A percentile compares a stretch with the other conserved stretches of the same genome.
Evolutionary conservation across 2,113 vertebrate genomes (phyloP).

Genomic region (Istiophorus platypterus): DNA sequence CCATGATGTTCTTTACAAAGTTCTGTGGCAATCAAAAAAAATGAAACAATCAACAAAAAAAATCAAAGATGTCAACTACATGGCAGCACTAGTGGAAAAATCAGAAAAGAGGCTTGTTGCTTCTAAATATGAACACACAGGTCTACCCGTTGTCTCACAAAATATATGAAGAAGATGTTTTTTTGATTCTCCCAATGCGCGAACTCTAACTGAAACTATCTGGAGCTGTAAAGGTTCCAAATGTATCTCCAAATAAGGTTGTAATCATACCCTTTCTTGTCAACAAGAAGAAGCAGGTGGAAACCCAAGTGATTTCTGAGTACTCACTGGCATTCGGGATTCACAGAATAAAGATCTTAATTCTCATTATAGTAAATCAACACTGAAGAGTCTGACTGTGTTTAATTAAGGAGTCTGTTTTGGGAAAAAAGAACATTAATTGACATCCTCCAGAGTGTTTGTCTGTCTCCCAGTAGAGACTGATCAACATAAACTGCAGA

Average conservation of each 20-base stretch:
- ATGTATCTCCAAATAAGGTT: slow-evolving; percentile 35
- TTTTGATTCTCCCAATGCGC: slow-evolving; percentile 29
- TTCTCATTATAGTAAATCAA: slow-evolving; percentile 65
- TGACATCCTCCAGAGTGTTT: slow-evolving; percentile 79
- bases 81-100: background rate
- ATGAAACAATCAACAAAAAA: too few species aligned
- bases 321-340: slow-evolving; percentile 23
- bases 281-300: slow-evolving; percentile 59
- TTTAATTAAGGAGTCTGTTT: slow-evolving; percentile 72
- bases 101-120: background rate
- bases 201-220: slow-evolving; percentile 7
- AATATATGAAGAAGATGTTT: slow-evolving; percentile 17
- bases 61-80: too few species aligned
- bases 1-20: too few species aligned
- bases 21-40: too few species aligned
- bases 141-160: background rate
- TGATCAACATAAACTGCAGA: slow-evolving; percentile 76
- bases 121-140: background rate
- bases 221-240: slow-evolving; percentile 13
- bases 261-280: slow-evolving; percentile 48
- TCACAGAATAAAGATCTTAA: slow-evolving; percentile 51
- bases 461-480: slow-evolving; percentile 71
- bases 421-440: slow-evolving; percentile 63
- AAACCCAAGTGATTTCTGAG: slow-evolving; percentile 58
- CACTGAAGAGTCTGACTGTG: slow-evolving; percentile 68